These are phyloP conservation scores for Ranitomeya variabilis DNA, from an alignment of 2,113 vertebrate species.

Conservation along the genomic window DNA sequence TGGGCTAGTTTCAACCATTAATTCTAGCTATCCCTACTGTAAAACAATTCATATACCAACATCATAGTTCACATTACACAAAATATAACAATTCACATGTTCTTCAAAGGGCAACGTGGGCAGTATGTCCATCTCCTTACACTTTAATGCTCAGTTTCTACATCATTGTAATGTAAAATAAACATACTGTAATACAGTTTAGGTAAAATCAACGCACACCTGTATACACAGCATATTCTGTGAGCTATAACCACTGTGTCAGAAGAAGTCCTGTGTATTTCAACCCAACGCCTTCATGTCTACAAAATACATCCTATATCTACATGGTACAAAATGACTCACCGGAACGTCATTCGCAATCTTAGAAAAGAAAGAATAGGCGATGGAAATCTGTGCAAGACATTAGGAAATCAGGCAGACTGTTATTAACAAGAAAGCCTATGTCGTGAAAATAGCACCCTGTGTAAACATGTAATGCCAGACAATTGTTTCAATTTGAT, in stretches of 20 bases:
- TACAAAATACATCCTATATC: not conserved
- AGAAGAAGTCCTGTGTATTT: not conserved
- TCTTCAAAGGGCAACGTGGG: too few species aligned
- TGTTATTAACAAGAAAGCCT: conserved; percentile 36
- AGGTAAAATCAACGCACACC: not conserved
- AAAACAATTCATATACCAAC: too few species aligned
- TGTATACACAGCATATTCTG: not conserved
- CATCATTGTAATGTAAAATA: not conserved
- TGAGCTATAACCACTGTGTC: conserved; percentile 5
- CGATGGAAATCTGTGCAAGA: not conserved
- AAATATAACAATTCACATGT: too few species aligned
- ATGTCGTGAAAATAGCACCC: conserved; percentile 7
- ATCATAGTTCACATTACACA: too few species aligned
- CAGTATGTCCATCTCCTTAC: too few species aligned
- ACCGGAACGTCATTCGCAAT: not conserved
- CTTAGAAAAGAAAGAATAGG: not conserved
- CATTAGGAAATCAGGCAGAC: conserved; percentile 24
- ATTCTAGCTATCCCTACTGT: too few species aligned
- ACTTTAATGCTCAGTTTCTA: not conserved
- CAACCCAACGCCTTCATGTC: not conserved
- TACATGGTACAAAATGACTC: not conserved
- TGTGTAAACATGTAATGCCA: conserved; percentile 20
- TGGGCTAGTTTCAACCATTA: too few species aligned
- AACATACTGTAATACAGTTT: not conserved
- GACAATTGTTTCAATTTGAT: conserved; percentile 23